Conservation (phyloP, 2,888 invertebrate species). For the Cybosia mesomella region DNA sequence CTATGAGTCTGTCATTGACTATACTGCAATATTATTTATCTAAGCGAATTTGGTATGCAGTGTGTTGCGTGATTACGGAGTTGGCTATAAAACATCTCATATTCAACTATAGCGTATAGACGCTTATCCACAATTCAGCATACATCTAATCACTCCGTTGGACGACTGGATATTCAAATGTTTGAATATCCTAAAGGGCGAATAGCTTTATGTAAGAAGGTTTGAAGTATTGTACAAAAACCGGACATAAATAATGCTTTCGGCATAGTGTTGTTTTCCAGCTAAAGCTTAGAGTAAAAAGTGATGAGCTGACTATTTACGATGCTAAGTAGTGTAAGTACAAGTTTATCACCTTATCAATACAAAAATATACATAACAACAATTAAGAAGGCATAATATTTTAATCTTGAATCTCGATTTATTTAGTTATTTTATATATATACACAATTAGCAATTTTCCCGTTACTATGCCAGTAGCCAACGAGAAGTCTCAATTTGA, state of each 20-base stretch:
- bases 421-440: too few species aligned
- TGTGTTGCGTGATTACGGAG: slow-evolving; percentile 23
- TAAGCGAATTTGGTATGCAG: slow-evolving; percentile 20
- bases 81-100: slow-evolving; percentile 36
- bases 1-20: background rate
- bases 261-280: too few species aligned
- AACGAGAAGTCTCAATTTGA: background rate
- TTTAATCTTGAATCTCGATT: too few species aligned
- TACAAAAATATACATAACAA: too few species aligned
- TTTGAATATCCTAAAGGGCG: slow-evolving; percentile 48
- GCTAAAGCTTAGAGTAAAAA: too few species aligned
- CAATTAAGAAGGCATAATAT: too few species aligned
- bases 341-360: too few species aligned
- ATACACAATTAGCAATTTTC: too few species aligned
- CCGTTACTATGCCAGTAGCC: too few species aligned
- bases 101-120: slow-evolving; percentile 26
- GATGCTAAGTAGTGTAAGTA: too few species aligned
- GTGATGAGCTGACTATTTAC: too few species aligned
- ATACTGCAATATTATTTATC: slow-evolving; percentile 14
- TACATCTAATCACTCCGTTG: slow-evolving; percentile 37
- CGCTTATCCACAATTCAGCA: slow-evolving; percentile 42
- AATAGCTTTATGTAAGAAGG: slow-evolving; percentile 32
- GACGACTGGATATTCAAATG: slow-evolving; percentile 51
- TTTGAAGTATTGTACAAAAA: background rate
- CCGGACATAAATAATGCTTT: too few species aligned